These are phyloP conservation scores for Anadara kagoshimensis DNA, from an alignment of 1,140 invertebrate genomes.

Conservation along the genomic window DNA sequence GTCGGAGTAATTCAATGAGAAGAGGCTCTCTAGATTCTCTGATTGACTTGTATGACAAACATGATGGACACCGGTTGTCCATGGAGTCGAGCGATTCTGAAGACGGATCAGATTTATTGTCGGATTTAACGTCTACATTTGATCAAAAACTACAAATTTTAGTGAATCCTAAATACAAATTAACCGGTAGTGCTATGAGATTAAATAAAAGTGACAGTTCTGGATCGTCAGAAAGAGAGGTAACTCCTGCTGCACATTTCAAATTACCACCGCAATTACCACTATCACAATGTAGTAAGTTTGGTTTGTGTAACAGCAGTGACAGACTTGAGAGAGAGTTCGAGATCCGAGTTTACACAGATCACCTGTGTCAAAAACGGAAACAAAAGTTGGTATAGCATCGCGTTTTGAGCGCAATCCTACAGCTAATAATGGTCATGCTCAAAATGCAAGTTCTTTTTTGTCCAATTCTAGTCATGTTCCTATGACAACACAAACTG, in stretches of 20 bases:
- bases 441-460: constrained; percentile 1
- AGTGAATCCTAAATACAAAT: constrained; percentile 65
- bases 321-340: constrained; percentile 53
- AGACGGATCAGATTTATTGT: constrained; percentile 80
- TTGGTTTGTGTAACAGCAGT: constrained; percentile 42
- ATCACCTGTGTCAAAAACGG: constrained; percentile 49
- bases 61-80: constrained; percentile 51
- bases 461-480: constrained; percentile 4
- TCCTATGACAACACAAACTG: constrained; percentile 6
- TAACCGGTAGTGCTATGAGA: constrained; percentile 74
- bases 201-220: constrained; percentile 79
- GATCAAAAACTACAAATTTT: constrained; percentile 83
- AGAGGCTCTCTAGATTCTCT: constrained; percentile 81
- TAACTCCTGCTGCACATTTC: background rate
- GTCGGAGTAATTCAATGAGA: constrained; percentile 50
- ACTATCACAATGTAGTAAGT: constrained; percentile 38
- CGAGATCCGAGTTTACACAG: constrained; percentile 70
- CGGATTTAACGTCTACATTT: constrained; percentile 83
- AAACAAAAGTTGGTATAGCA: constrained; percentile 69
- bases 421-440: constrained; percentile 7
- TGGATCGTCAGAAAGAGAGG: constrained; percentile 20
- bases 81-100: constrained; percentile 68
- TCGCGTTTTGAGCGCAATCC: constrained; percentile 65
- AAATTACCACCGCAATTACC: constrained; percentile 48
- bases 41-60: constrained; percentile 74